phyloP scores from a whole-genome alignment of 2,113 vertebrate species.

The Nymphicus hollandicus region DNA sequence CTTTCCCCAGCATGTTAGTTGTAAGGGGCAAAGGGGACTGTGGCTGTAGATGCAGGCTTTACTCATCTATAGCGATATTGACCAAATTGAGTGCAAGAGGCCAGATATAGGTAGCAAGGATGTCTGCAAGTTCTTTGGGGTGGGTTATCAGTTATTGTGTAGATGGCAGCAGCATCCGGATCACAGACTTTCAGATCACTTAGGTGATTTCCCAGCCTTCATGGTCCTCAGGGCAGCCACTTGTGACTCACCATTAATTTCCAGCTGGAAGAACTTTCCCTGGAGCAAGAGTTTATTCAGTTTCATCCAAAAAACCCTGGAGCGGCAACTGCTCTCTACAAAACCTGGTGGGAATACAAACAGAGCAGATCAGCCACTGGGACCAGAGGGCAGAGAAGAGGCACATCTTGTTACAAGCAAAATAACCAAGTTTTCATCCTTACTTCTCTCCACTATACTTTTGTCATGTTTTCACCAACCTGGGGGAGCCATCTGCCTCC shows the following conservation, averaged over 20 bases:
- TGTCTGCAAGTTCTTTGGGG: neutral
- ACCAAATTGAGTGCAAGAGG: neutral
- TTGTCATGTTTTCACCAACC: slow-evolving; percentile 11
- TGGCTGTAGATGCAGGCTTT: neutral
- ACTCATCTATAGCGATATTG: neutral
- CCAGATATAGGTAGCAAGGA: neutral
- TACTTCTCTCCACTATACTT: neutral
- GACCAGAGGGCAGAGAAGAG: neutral
- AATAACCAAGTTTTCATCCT: neutral
- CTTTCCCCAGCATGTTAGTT: neutral
- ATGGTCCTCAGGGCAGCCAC: neutral
- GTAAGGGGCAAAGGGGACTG: neutral
- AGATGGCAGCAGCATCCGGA: neutral
- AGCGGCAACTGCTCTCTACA: slow-evolving; percentile 6
- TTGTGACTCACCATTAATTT: slow-evolving; percentile 52
- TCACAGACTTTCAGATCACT: neutral
- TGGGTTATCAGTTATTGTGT: neutral
- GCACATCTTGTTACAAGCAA: neutral
- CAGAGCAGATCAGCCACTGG: neutral
- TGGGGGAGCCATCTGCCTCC: neutral
- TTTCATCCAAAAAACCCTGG: slow-evolving; percentile 63
- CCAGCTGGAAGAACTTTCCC: slow-evolving; percentile 41
- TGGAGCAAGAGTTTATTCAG: slow-evolving; percentile 32
- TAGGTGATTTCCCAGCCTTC: neutral
- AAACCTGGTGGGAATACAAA: slow-evolving; percentile 17